These are phyloP conservation scores for Dallia pectoralis DNA, from an alignment of 2,797 vertebrate species.

Conservation along the genomic window DNA sequence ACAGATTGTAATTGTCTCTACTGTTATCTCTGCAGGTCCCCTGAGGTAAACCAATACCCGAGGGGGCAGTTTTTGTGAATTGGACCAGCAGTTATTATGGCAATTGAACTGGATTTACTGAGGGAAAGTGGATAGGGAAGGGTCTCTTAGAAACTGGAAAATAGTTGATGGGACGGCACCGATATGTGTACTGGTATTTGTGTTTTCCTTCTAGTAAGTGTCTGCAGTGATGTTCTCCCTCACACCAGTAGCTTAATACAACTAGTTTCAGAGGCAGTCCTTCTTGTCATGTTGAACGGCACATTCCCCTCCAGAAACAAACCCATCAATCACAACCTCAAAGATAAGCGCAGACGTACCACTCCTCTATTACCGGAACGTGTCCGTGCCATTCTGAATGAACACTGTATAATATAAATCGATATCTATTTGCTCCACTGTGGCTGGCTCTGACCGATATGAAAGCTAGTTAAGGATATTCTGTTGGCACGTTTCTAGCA, in stretches of 20 bases:
- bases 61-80: too few species aligned
- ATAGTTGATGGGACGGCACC: too few species aligned
- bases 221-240: background rate
- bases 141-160: too few species aligned
- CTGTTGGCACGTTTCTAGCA: background rate
- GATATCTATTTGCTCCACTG: background rate
- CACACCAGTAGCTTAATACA: background rate
- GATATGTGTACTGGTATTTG: too few species aligned
- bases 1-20: too few species aligned
- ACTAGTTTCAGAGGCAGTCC: background rate
- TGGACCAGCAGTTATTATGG: too few species aligned
- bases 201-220: background rate
- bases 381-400: background rate
- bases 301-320: background rate
- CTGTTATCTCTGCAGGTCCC: too few species aligned
- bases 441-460: constrained; percentile 7
- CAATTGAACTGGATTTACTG: too few species aligned
- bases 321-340: background rate
- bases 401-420: background rate
- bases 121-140: too few species aligned
- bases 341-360: background rate
- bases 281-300: background rate
- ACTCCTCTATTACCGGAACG: background rate
- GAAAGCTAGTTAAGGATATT: background rate
- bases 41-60: too few species aligned